phyloP scores from a whole-genome alignment of 2,888 invertebrate genomes.

The Plebejus melissa region DNA sequence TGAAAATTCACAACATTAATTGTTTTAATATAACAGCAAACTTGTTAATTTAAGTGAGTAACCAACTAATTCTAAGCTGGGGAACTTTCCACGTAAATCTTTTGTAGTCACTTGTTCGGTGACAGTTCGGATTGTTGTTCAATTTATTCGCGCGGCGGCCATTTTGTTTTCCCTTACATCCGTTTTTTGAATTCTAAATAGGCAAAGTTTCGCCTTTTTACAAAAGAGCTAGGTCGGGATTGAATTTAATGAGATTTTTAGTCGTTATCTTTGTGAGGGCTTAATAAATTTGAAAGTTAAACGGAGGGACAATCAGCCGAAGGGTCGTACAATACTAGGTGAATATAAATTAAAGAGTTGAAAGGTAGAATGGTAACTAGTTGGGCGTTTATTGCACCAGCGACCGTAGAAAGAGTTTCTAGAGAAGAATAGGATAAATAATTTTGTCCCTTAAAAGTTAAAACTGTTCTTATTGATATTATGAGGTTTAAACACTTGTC shows the following conservation, averaged over 20 bases:
- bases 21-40: conserved; percentile 33
- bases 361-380: neutral
- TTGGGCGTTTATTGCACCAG: neutral
- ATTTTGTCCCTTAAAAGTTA: too few relatives aligned
- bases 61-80: conserved; percentile 52
- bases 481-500: too few relatives aligned
- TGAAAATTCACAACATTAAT: conserved; percentile 27
- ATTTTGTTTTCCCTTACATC: conserved; percentile 60
- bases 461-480: too few relatives aligned
- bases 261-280: conserved; percentile 12
- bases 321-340: neutral
- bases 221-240: conserved; percentile 23
- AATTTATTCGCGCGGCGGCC: conserved; percentile 62
- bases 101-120: conserved; percentile 63
- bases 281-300: conserved; percentile 25
- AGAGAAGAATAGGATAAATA: neutral
- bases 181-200: conserved; percentile 70
- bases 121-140: conserved; percentile 70
- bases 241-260: conserved; percentile 25
- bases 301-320: conserved; percentile 17
- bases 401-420: neutral
- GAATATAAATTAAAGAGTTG: conserved; percentile 13
- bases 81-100: conserved; percentile 71
- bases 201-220: conserved; percentile 26
- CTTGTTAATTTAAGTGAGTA: conserved; percentile 48